Conservation (phyloP, 2,113 vertebrate species). For the Cynocephalus volans region DNA sequence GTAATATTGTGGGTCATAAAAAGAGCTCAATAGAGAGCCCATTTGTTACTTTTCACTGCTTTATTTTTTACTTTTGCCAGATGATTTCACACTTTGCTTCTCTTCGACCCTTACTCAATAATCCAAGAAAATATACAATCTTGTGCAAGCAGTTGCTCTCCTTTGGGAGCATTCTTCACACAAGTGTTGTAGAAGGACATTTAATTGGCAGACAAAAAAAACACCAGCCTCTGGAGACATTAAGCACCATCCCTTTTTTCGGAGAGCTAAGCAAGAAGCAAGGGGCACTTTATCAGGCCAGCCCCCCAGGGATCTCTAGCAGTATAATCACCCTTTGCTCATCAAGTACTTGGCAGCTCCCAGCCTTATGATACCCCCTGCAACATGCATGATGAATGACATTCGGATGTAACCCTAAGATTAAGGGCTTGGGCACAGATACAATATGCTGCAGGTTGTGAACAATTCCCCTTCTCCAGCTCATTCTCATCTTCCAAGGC, state of each 20-base stretch:
- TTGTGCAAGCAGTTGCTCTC: neutral
- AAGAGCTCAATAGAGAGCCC: neutral
- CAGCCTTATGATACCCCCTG: neutral
- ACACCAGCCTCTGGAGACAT: neutral
- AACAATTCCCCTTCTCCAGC: neutral
- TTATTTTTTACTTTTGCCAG: constrained; percentile 34
- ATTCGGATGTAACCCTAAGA: neutral
- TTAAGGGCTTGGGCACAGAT: neutral
- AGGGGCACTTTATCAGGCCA: neutral
- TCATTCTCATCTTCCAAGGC: neutral
- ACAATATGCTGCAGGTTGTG: neutral
- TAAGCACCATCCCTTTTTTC: neutral
- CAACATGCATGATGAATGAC: neutral
- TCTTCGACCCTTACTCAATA: neutral
- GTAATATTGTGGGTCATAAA: neutral
- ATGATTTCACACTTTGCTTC: constrained; percentile 7
- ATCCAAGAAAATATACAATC: neutral
- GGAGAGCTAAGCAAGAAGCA: neutral
- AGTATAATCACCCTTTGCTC: neutral
- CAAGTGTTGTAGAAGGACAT: neutral
- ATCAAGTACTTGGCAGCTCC: neutral
- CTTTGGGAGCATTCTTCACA: neutral
- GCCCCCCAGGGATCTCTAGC: neutral
- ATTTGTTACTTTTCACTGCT: neutral
- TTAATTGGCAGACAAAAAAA: constrained; percentile 13